Base-by-base conservation (phyloP, 2,113 vertebrate species). In the Microtus richardsoni region DNA sequence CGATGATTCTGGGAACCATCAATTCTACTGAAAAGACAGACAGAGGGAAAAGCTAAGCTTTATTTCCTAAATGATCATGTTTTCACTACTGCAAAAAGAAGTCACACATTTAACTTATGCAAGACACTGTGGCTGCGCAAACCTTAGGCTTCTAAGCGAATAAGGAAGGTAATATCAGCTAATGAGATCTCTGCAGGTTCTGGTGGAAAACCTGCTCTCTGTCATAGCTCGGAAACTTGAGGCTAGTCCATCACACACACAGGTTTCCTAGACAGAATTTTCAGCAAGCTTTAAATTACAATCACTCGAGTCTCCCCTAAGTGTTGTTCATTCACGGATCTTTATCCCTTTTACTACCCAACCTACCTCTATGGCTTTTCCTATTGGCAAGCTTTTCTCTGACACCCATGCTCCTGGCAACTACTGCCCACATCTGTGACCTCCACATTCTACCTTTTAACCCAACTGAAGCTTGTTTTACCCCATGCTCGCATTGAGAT, bases 1-100 rank as follows among this genome's bases (percentile, higher is more conserved):
- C 71, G 52, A 91, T 91, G 47, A 93, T 91, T 96, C 89, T 90
- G 68, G 54, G 60, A 96, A 97, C 89, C 93, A 96, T 62, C 78
- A 83, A 88, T 96, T 96, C 71, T 60, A 88, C 52, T 95, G 77
- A 95, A 91, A 95, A 95, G 82, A 74, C 54, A 77, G 92, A 87
- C 74, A 74, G 13, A 89, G 7, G 82, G 26, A 58, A 52, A 78
- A 91, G 44, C 7, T 49, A 94, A 93, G 71, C 39, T 68, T 90
- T 84, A 84, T 77, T 88, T 39, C 86, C 86, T 74, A 94, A 95
- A 92, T 66, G 74, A 95, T 91, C 13, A 1, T 49, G 6, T 44
- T 71, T 94, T 82, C 71, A 88, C 88, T 80, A 92, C 16, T 77
- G 36, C 16, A 94, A 77, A 80, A 80, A 5, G 21, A 87, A 91